These are phyloP conservation scores for Stomorhina lunata DNA, from an alignment of 2,888 invertebrate genomes.

Conservation along the genomic window DNA sequence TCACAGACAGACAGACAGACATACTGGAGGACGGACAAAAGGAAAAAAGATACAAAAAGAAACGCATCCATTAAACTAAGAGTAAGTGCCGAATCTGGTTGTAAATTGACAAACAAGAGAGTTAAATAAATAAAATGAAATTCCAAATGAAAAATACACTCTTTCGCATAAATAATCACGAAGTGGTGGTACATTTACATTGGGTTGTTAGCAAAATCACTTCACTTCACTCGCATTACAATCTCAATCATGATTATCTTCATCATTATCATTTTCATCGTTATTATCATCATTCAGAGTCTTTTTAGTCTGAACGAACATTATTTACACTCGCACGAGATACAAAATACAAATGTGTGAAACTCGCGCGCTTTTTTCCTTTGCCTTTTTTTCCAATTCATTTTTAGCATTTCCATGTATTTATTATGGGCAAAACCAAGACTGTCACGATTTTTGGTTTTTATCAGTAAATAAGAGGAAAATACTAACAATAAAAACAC, in stretches of 20 bases:
- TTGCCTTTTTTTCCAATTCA: not conserved
- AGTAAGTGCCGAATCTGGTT: not conserved
- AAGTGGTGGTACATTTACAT: not conserved
- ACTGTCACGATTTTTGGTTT: constrained; percentile 54
- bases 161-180: constrained; percentile 49
- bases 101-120: not conserved
- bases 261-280: constrained; percentile 3
- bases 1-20: not conserved
- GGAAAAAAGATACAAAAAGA: not conserved
- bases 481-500: not conserved
- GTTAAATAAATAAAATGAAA: not conserved
- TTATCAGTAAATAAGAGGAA: constrained; percentile 43
- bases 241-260: constrained; percentile 38
- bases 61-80: not conserved
- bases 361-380: constrained; percentile 39
- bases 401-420: not conserved
- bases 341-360: constrained; percentile 32
- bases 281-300: not conserved
- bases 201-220: not conserved
- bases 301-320: not conserved
- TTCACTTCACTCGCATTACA: too few relatives aligned
- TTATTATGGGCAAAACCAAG: constrained; percentile 9
- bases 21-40: not conserved
- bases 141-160: not conserved
- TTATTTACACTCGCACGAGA: not conserved